phyloP scores from a whole-genome alignment of 2,113 vertebrate genomes.

The Syrrhaptes paradoxus region DNA sequence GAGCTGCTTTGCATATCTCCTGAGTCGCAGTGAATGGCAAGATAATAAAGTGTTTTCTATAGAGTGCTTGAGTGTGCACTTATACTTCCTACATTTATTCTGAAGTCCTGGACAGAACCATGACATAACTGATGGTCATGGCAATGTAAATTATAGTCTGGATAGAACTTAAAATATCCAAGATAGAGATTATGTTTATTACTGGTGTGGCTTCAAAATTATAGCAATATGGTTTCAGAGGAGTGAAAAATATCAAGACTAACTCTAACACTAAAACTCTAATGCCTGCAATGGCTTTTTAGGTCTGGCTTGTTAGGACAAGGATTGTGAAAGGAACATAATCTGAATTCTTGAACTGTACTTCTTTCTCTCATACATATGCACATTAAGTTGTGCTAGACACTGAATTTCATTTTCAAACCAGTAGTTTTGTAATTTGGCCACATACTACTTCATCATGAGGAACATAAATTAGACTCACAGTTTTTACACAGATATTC shows the following conservation, averaged over 20 bases:
- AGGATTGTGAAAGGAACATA: neutral
- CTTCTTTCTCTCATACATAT: neutral
- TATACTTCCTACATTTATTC: neutral
- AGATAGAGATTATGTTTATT: neutral
- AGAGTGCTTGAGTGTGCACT: neutral
- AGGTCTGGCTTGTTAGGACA: neutral
- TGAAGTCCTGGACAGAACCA: neutral
- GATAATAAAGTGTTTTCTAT: neutral
- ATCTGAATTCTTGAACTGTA: neutral
- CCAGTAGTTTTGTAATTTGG: neutral
- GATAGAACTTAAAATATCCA: neutral
- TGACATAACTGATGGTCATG: neutral
- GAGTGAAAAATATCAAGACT: neutral
- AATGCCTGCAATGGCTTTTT: neutral
- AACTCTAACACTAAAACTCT: neutral
- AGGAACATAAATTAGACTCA: neutral
- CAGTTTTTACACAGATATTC: neutral
- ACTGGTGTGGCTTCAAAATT: neutral
- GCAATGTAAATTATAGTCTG: neutral
- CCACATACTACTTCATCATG: neutral
- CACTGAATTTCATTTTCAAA: neutral
- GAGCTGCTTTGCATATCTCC: neutral
- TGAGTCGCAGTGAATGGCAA: neutral
- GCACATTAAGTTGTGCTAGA: neutral
- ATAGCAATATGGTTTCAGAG: neutral